Percentiles rank a stretch among this genome's conserved stretches.
Evolutionary conservation across 2,797 vertebrate genomes (phyloP).

Genomic region (Apodemus agrarius): DNA sequence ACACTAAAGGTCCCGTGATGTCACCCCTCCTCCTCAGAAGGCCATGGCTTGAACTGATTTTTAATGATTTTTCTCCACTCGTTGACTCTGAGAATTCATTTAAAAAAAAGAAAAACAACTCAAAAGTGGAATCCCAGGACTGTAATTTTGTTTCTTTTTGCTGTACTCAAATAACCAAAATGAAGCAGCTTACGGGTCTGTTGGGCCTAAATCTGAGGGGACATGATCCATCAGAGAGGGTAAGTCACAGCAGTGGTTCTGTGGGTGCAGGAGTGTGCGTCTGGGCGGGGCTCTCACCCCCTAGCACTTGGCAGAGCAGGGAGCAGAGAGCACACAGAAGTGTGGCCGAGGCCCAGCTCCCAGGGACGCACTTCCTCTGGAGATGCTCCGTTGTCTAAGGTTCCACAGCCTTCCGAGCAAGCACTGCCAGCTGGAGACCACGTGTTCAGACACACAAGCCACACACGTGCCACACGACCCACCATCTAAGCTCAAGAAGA

Average conservation of each 20-base stretch:
- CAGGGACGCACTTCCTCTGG: background rate
- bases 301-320: background rate
- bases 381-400: background rate
- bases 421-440: background rate
- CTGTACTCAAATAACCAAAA: background rate
- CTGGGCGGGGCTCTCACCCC: too few species aligned
- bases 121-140: background rate
- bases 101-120: background rate
- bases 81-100: conserved; percentile 61
- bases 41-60: conserved; percentile 71
- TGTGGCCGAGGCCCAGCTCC: background rate
- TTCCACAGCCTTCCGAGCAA: too few species aligned
- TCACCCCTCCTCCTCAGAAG: conserved; percentile 76
- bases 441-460: background rate
- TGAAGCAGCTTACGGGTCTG: background rate
- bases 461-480: background rate
- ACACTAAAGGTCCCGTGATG: conserved; percentile 74
- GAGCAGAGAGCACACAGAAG: background rate
- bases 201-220: background rate
- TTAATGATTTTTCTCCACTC: conserved; percentile 73
- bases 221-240: background rate
- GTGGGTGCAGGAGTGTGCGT: too few species aligned
- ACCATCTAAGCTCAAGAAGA: conserved; percentile 11
- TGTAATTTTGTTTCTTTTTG: background rate
- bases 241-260: background rate